Conservation (phyloP, 2,888 invertebrate species). For the Leuctra nigra region DNA sequence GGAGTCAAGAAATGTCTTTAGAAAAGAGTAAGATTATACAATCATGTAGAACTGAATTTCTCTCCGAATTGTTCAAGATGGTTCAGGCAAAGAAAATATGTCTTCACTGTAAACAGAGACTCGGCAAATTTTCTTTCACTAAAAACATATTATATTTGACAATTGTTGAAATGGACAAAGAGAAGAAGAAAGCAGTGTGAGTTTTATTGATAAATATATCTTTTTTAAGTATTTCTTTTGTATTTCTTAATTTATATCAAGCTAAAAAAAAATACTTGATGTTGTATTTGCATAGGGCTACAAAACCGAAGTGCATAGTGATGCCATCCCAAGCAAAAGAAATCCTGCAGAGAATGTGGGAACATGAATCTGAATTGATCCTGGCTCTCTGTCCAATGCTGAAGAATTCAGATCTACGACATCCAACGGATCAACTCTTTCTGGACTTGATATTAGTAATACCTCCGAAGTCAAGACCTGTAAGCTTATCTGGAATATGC, state of each 20-base stretch:
- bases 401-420: slow-evolving; percentile 42
- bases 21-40: slow-evolving; percentile 20
- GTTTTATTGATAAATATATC: not conserved
- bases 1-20: not conserved
- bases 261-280: too few relatives aligned
- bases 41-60: slow-evolving; percentile 17
- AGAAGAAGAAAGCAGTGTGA: not conserved
- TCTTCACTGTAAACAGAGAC: slow-evolving; percentile 45
- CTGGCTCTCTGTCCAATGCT: slow-evolving; percentile 65
- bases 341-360: slow-evolving; percentile 62
- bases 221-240: too few relatives aligned
- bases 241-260: too few relatives aligned
- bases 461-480: slow-evolving; percentile 80
- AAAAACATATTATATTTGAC: slow-evolving; percentile 54
- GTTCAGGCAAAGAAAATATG: slow-evolving; percentile 42
- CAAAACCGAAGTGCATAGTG: not conserved
- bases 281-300: not conserved
- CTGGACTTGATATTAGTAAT: slow-evolving; percentile 76
- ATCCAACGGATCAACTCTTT: slow-evolving; percentile 81
- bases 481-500: slow-evolving; percentile 9
- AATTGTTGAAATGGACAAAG: too few relatives aligned
- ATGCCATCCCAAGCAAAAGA: not conserved
- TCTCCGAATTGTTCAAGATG: slow-evolving; percentile 21
- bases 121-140: slow-evolving; percentile 51
- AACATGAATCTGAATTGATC: slow-evolving; percentile 62